Percentiles rank a stretch among this genome's conserved stretches.
These are phyloP conservation scores for Hydroisotoma schaefferi DNA, from an alignment of 2,888 invertebrate genomes.

Conservation along the genomic window DNA sequence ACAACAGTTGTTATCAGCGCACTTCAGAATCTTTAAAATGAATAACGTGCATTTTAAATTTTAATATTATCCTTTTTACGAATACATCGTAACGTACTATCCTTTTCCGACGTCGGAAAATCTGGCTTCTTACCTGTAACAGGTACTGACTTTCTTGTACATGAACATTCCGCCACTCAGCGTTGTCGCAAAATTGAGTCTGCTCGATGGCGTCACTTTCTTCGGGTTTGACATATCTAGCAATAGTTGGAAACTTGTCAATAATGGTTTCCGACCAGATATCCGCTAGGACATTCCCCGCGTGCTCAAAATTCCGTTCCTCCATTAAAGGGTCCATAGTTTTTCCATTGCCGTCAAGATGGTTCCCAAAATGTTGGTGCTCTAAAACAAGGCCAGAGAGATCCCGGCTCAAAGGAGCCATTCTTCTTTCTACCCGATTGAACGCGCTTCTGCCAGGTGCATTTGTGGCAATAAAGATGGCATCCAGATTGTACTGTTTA, in stretches of 20 bases:
- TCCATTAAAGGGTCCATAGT: constrained; percentile 50
- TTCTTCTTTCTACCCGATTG: constrained; percentile 48
- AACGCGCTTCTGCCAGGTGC: constrained; percentile 47
- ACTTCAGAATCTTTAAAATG: too few species aligned
- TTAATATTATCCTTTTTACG: too few species aligned
- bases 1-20: constrained; percentile 13
- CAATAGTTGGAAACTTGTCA: constrained; percentile 43
- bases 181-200: too few species aligned
- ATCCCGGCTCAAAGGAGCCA: constrained; percentile 47
- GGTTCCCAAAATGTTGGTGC: constrained; percentile 43
- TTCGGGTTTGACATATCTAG: constrained; percentile 10
- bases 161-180: constrained; percentile 8
- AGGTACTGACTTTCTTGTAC: constrained; percentile 18
- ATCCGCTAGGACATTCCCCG: constrained; percentile 50
- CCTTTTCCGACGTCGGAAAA: too few species aligned
- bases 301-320: constrained; percentile 50
- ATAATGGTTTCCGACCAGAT: constrained; percentile 50
- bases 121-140: constrained; percentile 17
- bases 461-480: constrained; percentile 44
- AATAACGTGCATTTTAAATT: too few species aligned
- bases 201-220: background rate
- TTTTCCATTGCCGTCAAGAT: constrained; percentile 41
- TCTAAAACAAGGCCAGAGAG: constrained; percentile 45
- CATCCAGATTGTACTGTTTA: constrained; percentile 33
- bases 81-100: too few species aligned